Evolutionary conservation across 2,888 invertebrate genomes (phyloP).

Genomic region (Apocheima hispidaria): DNA sequence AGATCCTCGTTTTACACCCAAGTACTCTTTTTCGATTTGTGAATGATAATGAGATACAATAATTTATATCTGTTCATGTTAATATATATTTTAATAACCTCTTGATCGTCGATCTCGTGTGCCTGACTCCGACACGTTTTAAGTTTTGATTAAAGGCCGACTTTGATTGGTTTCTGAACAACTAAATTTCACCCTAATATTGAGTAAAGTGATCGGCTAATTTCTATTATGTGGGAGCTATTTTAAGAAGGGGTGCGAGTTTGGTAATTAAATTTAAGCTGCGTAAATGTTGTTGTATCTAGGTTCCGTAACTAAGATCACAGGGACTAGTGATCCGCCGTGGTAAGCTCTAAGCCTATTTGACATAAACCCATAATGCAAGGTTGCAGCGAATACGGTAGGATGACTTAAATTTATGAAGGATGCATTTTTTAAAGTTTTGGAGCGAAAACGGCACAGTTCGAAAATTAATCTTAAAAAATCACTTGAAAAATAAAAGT

Average conservation of each 20-base stretch:
- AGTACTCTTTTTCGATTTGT: neutral
- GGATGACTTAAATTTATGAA: neutral
- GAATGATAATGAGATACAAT: neutral
- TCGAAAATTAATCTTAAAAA: no score
- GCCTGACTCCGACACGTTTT: slow-evolving; percentile 8
- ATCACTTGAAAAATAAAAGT: no score
- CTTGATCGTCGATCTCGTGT: neutral
- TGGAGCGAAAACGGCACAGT: no score
- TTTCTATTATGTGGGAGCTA: neutral
- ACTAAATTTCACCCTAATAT: slow-evolving; percentile 4
- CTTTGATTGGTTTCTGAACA: slow-evolving; percentile 21
- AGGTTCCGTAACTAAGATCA: slow-evolving; percentile 4
- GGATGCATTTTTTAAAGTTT: no score
- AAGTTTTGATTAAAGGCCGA: slow-evolving; percentile 5
- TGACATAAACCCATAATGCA: slow-evolving; percentile 9
- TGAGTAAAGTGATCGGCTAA: slow-evolving; percentile 4
- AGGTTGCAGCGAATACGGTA: neutral
- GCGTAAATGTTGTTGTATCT: neutral
- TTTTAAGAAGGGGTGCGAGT: neutral
- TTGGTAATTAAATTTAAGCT: neutral
- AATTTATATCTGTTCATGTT: neutral
- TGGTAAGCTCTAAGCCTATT: slow-evolving; percentile 21
- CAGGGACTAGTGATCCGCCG: slow-evolving; percentile 7
- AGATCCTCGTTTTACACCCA: no score
- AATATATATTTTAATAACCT: neutral